Evolutionary conservation across 92 coral and sea anemone genomes (phyloP).

Genomic region (Epizoanthus ramosus): DNA sequence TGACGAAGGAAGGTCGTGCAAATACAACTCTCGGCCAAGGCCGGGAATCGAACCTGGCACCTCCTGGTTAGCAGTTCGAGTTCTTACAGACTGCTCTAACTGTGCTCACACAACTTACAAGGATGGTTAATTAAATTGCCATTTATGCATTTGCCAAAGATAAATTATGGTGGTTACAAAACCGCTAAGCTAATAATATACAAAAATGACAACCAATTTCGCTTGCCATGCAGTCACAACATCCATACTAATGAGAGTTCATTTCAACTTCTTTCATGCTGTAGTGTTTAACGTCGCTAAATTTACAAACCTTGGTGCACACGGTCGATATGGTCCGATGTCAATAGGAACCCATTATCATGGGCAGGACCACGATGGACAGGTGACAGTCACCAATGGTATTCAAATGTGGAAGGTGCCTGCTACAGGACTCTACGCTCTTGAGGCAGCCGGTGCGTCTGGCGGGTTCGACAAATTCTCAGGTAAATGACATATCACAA

Average conservation of each 20-base stretch:
- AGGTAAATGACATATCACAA: constrained; percentile 43
- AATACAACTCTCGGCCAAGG: no score
- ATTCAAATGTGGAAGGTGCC: constrained; percentile 92
- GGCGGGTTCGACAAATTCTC: constrained; percentile 89
- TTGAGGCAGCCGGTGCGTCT: constrained; percentile 91
- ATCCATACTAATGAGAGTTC: no score
- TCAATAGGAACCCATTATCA: constrained; percentile 73
- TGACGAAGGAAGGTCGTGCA: no score
- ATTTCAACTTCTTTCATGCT: background rate
- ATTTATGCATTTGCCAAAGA: no score
- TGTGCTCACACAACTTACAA: no score
- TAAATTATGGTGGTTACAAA: no score
- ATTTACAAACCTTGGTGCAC: constrained; percentile 77
- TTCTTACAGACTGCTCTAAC: no score
- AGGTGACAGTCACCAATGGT: constrained; percentile 79
- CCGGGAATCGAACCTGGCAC: no score
- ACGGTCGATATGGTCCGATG: constrained; percentile 81
- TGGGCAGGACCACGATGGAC: constrained; percentile 82
- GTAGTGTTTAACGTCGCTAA: constrained; percentile 82
- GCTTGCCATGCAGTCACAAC: background rate
- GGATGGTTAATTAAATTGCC: no score
- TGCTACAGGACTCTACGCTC: constrained; percentile 80
- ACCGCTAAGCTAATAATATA: no score
- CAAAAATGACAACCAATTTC: background rate
- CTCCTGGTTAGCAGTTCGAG: no score